phyloP scores from a whole-genome alignment of 2,888 invertebrate species.

The Calameuta filiformis region DNA sequence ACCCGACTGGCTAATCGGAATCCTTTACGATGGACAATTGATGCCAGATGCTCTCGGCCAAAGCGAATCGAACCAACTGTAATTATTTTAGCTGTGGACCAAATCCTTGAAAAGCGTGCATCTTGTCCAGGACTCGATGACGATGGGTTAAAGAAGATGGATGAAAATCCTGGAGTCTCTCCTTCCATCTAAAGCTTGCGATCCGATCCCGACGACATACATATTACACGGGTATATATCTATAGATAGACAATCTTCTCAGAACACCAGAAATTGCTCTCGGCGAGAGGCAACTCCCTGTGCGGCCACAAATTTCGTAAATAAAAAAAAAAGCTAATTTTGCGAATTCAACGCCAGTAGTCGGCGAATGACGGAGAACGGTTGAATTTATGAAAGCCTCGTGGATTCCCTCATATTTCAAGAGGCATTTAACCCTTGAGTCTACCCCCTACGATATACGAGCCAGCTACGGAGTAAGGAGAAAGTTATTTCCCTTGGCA shows the following conservation, averaged over 20 bases:
- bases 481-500: conserved; percentile 2
- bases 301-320: not conserved
- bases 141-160: not conserved
- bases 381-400: conserved; percentile 6
- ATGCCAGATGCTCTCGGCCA: too few species aligned
- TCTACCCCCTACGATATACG: not conserved
- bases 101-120: not conserved
- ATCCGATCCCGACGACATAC: not conserved
- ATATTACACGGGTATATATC: not conserved
- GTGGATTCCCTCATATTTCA: not conserved
- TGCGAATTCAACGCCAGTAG: not conserved
- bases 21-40: too few species aligned
- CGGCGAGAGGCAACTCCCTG: not conserved
- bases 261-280: not conserved
- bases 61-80: not conserved
- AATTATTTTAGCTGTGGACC: not conserved
- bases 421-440: conserved; percentile 1
- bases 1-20: too few species aligned
- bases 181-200: not conserved
- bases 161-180: not conserved
- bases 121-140: not conserved
- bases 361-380: not conserved
- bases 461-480: not conserved
- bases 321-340: not conserved
- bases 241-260: not conserved